Percentiles rank a stretch among this genome's conserved stretches.
phyloP scores from a whole-genome alignment of 2,888 invertebrate species.

The Dolichopus griseipennis region DNA sequence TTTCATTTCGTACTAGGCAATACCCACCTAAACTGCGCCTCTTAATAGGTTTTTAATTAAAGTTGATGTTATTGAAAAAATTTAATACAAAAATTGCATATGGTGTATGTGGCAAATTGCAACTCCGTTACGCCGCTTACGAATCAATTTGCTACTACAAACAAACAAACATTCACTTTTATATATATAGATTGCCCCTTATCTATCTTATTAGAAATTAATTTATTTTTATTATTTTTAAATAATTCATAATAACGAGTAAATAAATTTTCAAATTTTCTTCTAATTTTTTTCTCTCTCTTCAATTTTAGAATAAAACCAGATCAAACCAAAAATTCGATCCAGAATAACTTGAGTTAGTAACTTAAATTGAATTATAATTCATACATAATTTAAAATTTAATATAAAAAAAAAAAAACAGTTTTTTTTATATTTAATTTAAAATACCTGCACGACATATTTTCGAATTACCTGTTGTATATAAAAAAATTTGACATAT shows the following conservation, averaged over 20 bases:
- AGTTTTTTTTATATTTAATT: neutral
- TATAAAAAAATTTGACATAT: neutral
- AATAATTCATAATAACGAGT: neutral
- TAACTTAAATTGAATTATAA: neutral
- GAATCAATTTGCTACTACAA: too few relatives aligned
- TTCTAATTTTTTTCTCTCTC: neutral
- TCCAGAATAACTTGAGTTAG: neutral
- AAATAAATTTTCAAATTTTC: neutral
- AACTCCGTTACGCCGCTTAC: too few relatives aligned
- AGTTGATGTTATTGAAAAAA: too few relatives aligned
- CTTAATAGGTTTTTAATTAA: too few relatives aligned
- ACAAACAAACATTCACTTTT: too few relatives aligned
- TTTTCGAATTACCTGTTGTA: neutral
- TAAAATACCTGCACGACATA: conserved; percentile 4
- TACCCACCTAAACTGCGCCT: too few relatives aligned
- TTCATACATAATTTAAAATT: neutral
- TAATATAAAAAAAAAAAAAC: neutral
- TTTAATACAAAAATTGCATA: too few relatives aligned
- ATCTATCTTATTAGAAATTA: neutral
- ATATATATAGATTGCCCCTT: neutral
- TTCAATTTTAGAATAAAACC: neutral
- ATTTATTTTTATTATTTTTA: neutral
- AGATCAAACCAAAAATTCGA: neutral
- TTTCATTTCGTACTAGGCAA: too few relatives aligned
- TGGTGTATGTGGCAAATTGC: too few relatives aligned